phyloP scores from a whole-genome alignment of 2,888 invertebrate genomes.

The Lapara coniferarum region DNA sequence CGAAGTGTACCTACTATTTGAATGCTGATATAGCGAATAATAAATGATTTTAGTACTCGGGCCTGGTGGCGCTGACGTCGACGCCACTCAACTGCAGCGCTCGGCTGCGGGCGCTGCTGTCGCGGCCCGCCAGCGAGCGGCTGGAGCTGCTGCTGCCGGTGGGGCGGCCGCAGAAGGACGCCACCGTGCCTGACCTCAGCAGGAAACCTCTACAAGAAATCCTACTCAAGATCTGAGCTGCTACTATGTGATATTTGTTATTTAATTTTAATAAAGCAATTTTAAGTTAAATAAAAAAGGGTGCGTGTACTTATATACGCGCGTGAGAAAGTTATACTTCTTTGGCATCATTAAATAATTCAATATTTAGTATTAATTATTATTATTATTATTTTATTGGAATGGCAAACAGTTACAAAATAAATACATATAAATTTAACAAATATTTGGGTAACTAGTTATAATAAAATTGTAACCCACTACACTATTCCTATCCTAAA shows the following conservation, averaged over 20 bases:
- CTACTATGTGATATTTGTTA: not conserved
- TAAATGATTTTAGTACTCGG: slow-evolving; percentile 87
- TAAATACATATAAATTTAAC: no score
- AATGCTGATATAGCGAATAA: slow-evolving; percentile 8
- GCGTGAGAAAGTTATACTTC: no score
- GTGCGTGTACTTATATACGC: no score
- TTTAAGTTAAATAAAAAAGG: no score
- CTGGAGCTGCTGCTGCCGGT: slow-evolving; percentile 92
- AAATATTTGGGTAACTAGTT: no score
- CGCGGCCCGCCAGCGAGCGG: slow-evolving; percentile 92
- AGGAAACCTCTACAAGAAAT: slow-evolving; percentile 90
- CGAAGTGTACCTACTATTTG: not conserved
- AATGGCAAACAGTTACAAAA: no score
- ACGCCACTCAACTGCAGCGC: slow-evolving; percentile 96
- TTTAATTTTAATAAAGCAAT: not conserved
- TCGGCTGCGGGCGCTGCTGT: slow-evolving; percentile 88
- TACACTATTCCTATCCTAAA: no score
- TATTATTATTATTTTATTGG: no score
- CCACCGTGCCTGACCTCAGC: slow-evolving; percentile 89
- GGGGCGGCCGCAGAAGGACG: slow-evolving; percentile 91
- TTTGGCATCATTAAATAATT: no score
- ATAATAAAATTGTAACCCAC: no score
- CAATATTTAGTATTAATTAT: no score
- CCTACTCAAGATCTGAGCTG: slow-evolving; percentile 82
- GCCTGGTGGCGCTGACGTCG: slow-evolving; percentile 93